phyloP scores from a whole-genome alignment of 30 jellyfish, hydroid and myxozoan genomes.

The Sanderia malayensis region DNA sequence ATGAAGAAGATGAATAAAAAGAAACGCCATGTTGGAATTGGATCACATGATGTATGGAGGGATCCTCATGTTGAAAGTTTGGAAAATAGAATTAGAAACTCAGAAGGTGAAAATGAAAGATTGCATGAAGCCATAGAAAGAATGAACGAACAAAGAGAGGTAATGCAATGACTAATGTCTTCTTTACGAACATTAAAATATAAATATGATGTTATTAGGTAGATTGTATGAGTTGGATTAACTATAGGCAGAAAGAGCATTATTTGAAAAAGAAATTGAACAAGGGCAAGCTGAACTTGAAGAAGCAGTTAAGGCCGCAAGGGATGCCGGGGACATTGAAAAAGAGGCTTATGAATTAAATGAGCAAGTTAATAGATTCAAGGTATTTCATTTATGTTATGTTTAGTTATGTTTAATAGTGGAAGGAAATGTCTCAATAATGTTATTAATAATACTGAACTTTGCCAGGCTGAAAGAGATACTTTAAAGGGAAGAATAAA shows the following conservation, averaged over 20 bases:
- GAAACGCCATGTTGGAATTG: slow-evolving; percentile 58
- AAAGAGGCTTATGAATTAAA: slow-evolving; percentile 59
- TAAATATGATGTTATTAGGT: no score
- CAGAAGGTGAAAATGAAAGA: slow-evolving; percentile 27
- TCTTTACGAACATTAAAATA: no score
- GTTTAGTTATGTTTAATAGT: no score
- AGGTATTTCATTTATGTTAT: slow-evolving; percentile 32
- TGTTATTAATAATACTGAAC: no score
- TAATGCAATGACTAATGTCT: neutral
- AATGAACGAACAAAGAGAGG: slow-evolving; percentile 39
- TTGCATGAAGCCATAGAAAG: slow-evolving; percentile 32
- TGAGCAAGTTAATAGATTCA: slow-evolving; percentile 33
- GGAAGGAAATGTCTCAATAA: no score
- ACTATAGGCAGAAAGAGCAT: slow-evolving; percentile 48
- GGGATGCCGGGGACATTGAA: slow-evolving; percentile 55
- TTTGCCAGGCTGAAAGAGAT: slow-evolving; percentile 34
- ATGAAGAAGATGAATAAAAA: slow-evolving; percentile 43
- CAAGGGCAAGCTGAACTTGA: slow-evolving; percentile 46
- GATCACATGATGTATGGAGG: slow-evolving; percentile 49
- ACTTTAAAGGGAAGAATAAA: slow-evolving; percentile 11
- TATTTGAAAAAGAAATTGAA: slow-evolving; percentile 32
- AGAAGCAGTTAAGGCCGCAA: slow-evolving; percentile 56
- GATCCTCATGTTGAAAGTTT: slow-evolving; percentile 39
- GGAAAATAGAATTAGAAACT: neutral
- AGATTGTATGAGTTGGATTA: no score